Conservation (phyloP, 2,113 vertebrate genomes). For the Sciurus niger region DNA sequence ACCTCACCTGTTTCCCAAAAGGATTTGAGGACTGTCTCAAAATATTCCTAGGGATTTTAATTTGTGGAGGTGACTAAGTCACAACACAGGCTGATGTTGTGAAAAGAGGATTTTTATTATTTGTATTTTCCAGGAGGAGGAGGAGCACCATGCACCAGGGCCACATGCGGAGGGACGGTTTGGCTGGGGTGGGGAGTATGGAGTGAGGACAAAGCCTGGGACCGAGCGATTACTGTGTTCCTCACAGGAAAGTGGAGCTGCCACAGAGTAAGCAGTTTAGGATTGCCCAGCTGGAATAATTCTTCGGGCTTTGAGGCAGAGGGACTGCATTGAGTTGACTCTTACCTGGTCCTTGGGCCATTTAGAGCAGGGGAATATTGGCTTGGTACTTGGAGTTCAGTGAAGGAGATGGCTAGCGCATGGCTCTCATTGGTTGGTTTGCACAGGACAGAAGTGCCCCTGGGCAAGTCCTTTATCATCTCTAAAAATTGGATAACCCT, state of each 20-base stretch:
- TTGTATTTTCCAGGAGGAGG: background rate
- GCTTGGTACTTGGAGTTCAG: background rate
- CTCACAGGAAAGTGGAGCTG: background rate
- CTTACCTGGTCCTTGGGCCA: background rate
- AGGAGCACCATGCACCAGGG: background rate
- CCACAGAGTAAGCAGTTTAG: too few species aligned
- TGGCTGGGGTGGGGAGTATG: background rate
- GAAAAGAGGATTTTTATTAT: background rate
- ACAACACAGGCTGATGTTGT: background rate
- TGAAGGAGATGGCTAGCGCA: background rate
- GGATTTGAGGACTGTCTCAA: background rate
- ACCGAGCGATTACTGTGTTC: background rate
- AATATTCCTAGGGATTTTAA: background rate
- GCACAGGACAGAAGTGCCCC: background rate
- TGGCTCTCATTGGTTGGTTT: background rate
- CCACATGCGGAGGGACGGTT: background rate
- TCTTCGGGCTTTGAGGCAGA: background rate
- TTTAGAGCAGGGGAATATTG: background rate
- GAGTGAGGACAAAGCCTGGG: background rate
- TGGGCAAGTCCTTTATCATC: background rate
- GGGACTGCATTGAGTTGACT: background rate
- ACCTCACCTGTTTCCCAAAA: background rate
- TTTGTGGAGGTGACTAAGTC: background rate
- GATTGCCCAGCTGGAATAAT: background rate
- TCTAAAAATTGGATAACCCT: background rate